Base-by-base conservation (phyloP, 2,113 vertebrate genomes). In the Peromyscus californicus region DNA sequence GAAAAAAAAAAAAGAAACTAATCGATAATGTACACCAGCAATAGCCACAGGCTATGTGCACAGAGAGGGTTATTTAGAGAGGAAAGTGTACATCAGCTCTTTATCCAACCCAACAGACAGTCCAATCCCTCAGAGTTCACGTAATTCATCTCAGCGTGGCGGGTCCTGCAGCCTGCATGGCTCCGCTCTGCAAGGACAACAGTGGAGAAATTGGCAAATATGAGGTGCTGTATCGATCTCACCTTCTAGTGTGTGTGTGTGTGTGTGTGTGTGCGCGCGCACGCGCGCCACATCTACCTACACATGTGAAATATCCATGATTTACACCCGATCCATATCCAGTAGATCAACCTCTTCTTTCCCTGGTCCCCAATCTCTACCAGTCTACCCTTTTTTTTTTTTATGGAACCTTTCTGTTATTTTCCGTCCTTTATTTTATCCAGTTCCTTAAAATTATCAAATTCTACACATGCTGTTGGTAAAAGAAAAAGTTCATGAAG, bases 71-170 rank as follows among this genome's bases (percentile, higher is more conserved):
- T 82, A 59, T 89, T 78, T 94, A 82, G 90, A 94, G 29, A 89
- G 76, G 13, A 89, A 33, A 85, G 65, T 59, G 1, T 26, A 26
- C 11, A 26, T 95, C 45, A 72, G 69, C 54, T 95, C 70, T 79
- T 85, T 82, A 89, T 59, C 74, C 65, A 89, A 89, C 26, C 15
- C 88, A 70, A 51, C 48, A 88, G 42, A 45, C 45, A 75, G 95
- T 82, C 79, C 89, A 93, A 70, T 67, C 96, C 84, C 84, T 91
- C 84, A 54, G 5, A 91, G 79, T 48, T 92, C 76, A 72, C 59
- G 85, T 61, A 84, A 76, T 39, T 89, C 69, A 89, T 33, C 36
- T 94, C 84, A 19, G 9, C n/a, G 69, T 78, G 93, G 10, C 24
- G 59, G 10, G 69, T 39, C 74, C 70, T 29, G 78, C 24, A 45